Evolutionary conservation across 2,113 vertebrate genomes (phyloP), one percentile per base, ranked within the genome.

Genomic region (Stigmatopora nigra): DNA sequence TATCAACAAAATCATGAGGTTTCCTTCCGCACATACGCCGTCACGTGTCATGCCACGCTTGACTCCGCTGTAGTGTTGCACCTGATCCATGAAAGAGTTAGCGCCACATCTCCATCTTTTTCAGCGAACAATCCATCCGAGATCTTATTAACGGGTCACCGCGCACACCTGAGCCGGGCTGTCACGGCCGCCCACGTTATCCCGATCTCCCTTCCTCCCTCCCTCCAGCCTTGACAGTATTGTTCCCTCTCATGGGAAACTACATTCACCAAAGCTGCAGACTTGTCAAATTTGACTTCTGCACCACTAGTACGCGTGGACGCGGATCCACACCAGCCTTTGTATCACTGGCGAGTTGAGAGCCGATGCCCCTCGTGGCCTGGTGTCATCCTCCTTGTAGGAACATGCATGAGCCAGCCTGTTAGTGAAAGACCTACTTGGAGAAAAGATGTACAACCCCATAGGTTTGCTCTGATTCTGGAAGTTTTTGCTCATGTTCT

Each of bases 121-220:
- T 55, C 63, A 19, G 46, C 70, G 35, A 67, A 46, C 57, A 58
- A 58, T 63, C 72, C 36, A 17, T 63, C 58, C 69, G 64, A 44
- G 52, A 65, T 17, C 69, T 88, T 79, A 77, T 60, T 44, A 63
- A 67, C 83, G 69, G 78, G 72, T 82, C 81, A 73, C 1, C 1
- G 63, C 65, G 69, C 82, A 71, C 78, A 88, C 82, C 82, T 86
- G 83, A 77, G 79, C 78, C 77, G 59, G 65, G 68, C 67, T 60
- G 61, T 68, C 82, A 65, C 61, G 59, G 69, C 36, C 15, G 36
- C 35, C 57, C 57, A 41, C 9, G 19, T 45, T 44, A 13, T 5
- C 19, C n/a, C 12, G 3, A n/a, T 44, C 15, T 61, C 41, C 19
- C 7, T 61, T 44, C 36, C 1, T 45, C 41, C 36, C 1, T 45